Base-by-base conservation (phyloP, 92 coral and sea anemone species). In the Heteractis magnifica region DNA sequence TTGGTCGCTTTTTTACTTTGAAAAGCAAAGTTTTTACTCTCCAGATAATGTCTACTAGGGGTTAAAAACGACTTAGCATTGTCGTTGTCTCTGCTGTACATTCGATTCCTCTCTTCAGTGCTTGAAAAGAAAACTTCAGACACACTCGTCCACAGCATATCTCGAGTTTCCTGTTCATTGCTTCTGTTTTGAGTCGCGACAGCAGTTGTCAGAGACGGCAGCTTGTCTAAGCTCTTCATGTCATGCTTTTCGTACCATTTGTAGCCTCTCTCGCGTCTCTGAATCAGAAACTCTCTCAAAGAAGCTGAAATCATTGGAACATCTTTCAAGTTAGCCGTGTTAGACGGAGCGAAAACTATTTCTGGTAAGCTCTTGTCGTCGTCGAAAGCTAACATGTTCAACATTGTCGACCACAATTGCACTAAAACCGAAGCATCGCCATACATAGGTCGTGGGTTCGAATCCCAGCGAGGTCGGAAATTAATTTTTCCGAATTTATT, bases 41-140 rank as follows among this genome's bases (percentile, higher is more conserved):
- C 64, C 64, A 58, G 7, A 4, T 73, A 23, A 13, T 73, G 52
- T 44, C 16, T 73, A 73, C 77, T 73, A 6, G 77, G 77, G 1
- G 20, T 6, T 44, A 73, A 73, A 50, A 21, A 73, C 6, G 77
- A 73, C 9, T 6, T 73, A 15, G 13, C 51, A 73, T 50, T 10
- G 51, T 16, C 51, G 41, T 41, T 23, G 77, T 44, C 52, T 12
- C 7, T 73, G n/a, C 19, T 73, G 64, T 58, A 58, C 16, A 6
- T 58, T 58, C 64, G 19, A 5, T 8, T 73, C 16, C 50, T 44
- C 77, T 23, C 51, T 73, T 73, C 55, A 73, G 19, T 14, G n/a
- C 8, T 15, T 44, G 52, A 11, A 50, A 73, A 73, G 77, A 73
- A 73, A 41, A 73, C 77, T 41, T 73, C 77, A 73, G 13, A 26